Conservation (phyloP, 2,797 vertebrate species). For the Oreochromis mossambicus region DNA sequence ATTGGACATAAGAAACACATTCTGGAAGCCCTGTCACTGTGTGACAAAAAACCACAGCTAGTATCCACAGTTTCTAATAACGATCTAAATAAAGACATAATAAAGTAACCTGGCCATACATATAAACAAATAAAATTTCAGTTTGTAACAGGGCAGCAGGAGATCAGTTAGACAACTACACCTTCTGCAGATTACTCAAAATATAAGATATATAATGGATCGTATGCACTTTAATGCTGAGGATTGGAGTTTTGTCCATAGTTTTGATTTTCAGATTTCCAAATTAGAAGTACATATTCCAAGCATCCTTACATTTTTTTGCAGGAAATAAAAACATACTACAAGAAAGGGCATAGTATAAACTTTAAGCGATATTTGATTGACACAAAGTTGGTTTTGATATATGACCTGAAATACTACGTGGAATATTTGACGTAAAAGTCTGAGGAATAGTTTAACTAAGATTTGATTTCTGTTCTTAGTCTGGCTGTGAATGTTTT, state of each 20-base stretch:
- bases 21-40: accelerated
- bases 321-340: background rate
- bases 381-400: background rate
- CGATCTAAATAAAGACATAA: background rate
- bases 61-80: background rate
- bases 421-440: background rate
- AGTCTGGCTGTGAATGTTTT: background rate
- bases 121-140: background rate
- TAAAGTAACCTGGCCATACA: background rate
- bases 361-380: background rate
- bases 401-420: background rate
- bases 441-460: accelerated
- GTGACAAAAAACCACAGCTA: background rate
- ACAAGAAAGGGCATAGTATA: background rate
- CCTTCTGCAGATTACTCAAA: background rate
- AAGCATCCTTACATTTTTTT: background rate
- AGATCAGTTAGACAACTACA: background rate
- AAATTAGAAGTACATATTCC: background rate
- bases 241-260: background rate
- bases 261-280: background rate
- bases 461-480: background rate
- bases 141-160: background rate
- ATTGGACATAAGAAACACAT: background rate
- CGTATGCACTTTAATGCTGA: background rate
- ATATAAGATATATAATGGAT: background rate